Percentiles rank a stretch among this genome's conserved stretches.
Evolutionary conservation across 2,113 vertebrate species (phyloP).

Genomic region (Todiramphus chloris): DNA sequence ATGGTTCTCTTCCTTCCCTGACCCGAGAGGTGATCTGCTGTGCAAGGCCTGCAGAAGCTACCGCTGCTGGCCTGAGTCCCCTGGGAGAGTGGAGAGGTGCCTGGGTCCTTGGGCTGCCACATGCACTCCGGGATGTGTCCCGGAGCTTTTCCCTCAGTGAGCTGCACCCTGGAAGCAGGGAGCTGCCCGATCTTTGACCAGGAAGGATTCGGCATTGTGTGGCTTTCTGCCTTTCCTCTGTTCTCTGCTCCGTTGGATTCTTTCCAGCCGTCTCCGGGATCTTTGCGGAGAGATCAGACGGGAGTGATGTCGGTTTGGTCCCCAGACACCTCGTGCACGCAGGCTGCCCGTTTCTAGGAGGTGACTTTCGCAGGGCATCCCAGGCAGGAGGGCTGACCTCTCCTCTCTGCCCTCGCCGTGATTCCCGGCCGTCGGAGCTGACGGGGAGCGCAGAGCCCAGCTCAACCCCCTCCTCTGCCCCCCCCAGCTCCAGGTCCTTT

Average conservation of each 20-base stretch:
- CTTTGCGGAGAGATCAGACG: not conserved
- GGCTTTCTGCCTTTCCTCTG: not conserved
- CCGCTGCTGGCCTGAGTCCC: not conserved
- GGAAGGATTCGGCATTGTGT: not conserved
- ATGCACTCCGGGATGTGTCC: not conserved
- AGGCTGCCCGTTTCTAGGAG: not conserved
- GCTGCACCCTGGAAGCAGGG: not conserved
- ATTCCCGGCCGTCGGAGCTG: not conserved
- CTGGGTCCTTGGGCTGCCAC: not conserved
- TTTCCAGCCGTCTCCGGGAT: not conserved
- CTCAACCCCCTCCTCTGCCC: not conserved
- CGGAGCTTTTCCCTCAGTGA: not conserved
- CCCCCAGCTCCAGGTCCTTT: not conserved
- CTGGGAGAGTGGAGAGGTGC: not conserved
- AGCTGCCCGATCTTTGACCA: not conserved
- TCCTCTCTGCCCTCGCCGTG: not conserved
- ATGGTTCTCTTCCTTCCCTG: not conserved
- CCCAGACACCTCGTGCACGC: not conserved
- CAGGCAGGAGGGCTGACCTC: not conserved
- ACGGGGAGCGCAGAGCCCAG: accelerated
- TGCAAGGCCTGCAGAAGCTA: not conserved
- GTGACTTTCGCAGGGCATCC: not conserved
- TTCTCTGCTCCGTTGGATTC: not conserved
- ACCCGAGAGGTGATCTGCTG: not conserved
- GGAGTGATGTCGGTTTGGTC: not conserved